phyloP scores from a whole-genome alignment of 1,140 invertebrate genomes.

The Bombyx mandarina region DNA sequence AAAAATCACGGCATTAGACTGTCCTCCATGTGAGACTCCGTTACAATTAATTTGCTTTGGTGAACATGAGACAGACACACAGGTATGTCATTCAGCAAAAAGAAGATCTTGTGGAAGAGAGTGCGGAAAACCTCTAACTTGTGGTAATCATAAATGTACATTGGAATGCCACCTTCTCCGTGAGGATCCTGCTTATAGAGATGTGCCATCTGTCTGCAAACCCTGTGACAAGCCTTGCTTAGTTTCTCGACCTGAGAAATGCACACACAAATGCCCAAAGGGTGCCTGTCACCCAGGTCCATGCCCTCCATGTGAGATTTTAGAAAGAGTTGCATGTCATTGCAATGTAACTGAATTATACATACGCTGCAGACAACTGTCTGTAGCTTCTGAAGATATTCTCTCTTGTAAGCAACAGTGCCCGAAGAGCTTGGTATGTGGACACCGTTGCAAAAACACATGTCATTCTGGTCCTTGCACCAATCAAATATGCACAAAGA shows the following conservation, averaged over 20 bases:
- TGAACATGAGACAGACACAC: constrained; percentile 82
- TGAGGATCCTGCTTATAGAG: constrained; percentile 48
- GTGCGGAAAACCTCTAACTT: constrained; percentile 79
- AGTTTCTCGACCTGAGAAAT: constrained; percentile 80
- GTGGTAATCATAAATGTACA: constrained; percentile 86
- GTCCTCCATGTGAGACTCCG: constrained; percentile 79
- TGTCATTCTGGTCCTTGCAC: constrained; percentile 86
- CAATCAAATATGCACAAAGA: constrained; percentile 81
- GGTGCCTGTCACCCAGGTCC: constrained; percentile 80
- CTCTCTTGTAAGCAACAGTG: constrained; percentile 88
- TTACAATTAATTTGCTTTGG: constrained; percentile 85
- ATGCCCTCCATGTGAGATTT: constrained; percentile 80
- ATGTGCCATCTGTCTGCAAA: constrained; percentile 73
- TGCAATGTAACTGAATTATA: constrained; percentile 83
- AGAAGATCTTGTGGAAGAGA: constrained; percentile 80
- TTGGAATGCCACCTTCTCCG: constrained; percentile 80
- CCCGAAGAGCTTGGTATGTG: constrained; percentile 82
- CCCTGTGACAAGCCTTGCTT: constrained; percentile 80
- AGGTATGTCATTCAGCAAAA: constrained; percentile 82
- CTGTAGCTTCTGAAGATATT: constrained; percentile 70
- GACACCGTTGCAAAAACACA: constrained; percentile 81
- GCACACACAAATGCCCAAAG: constrained; percentile 82
- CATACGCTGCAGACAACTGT: constrained; percentile 79
- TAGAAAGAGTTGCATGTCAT: constrained; percentile 83
- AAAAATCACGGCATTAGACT: constrained; percentile 77